A percentile compares a stretch with the other conserved stretches of the same genome.
These are phyloP conservation scores for Oryzias celebensis DNA, from an alignment of 2,113 vertebrate genomes.

Conservation along the genomic window DNA sequence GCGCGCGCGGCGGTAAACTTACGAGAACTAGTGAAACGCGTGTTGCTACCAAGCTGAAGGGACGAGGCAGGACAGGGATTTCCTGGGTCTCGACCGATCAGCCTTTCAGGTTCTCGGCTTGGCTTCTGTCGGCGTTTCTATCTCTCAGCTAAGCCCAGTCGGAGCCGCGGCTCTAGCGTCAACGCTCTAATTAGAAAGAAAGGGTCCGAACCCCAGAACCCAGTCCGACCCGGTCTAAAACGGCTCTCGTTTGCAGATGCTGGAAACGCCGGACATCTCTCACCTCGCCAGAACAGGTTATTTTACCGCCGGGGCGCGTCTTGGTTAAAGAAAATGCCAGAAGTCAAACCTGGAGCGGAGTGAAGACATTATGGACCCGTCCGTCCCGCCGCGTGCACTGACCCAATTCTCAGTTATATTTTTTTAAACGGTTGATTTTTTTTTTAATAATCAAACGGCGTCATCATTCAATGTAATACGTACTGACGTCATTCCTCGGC, in stretches of 20 bases:
- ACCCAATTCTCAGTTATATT: slow-evolving; percentile 64
- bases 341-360: not conserved
- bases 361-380: not conserved
- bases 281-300: slow-evolving; percentile 42
- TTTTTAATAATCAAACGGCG: slow-evolving; percentile 77
- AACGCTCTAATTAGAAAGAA: no score
- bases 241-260: slow-evolving; percentile 59
- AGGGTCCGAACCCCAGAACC: slow-evolving; percentile 34
- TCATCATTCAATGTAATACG: slow-evolving; percentile 77
- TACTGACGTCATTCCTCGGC: slow-evolving; percentile 78
- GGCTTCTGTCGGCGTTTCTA: slow-evolving; percentile 22
- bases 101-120: slow-evolving; percentile 19
- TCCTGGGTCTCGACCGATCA: slow-evolving; percentile 42
- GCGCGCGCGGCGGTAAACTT: slow-evolving; percentile 67
- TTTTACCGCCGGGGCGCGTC: slow-evolving; percentile 1
- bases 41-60: slow-evolving; percentile 48
- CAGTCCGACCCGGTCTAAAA: slow-evolving; percentile 50
- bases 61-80: slow-evolving; percentile 32
- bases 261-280: slow-evolving; percentile 57
- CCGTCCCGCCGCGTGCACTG: slow-evolving; percentile 37
- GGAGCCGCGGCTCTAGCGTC: no score
- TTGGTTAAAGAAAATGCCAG: not conserved
- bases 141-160: slow-evolving; percentile 27
- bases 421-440: slow-evolving; percentile 74
- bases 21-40: slow-evolving; percentile 62